Base-by-base conservation (phyloP, 2,888 invertebrate species). In the Cerastis rubricosa region DNA sequence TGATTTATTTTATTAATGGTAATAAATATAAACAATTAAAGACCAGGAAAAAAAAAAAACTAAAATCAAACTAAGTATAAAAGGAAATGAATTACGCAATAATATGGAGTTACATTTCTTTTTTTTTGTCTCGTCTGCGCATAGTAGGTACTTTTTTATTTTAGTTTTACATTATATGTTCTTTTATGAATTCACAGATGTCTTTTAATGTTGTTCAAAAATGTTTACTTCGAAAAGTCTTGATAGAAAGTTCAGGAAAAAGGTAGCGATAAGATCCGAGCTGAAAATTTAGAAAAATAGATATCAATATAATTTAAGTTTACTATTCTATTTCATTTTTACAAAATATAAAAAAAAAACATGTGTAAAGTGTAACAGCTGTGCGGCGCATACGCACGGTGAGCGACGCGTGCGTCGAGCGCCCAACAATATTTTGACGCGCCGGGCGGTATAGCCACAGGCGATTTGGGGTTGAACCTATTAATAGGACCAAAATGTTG, bases 341-440 rank as follows among this genome's bases (percentile, higher is more conserved):
- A 17, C 19, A 35, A 63, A 64, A 54, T 47, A 35, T 47, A 29
- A 71, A 68, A 64, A 63, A 63, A 19, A 64, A 64, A n/a, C 57
- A 11, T 14, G 25, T 70, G 69, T 35, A 72, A 78, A 84, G 40
- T 81, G 64, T 74, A 78, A 84, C 79, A 78, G 82, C 81, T 81
- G 84, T 65, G 78, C 68, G 64, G 25, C 78, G 78, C 65, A 66
- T 68, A 68, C 78, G 79, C 82, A 68, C 64, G 69, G 63, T 76
- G 78, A 89, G 89, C 84, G 83, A 83, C 82, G 84, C 88, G 85
- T 87, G 85, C 89, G 89, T 76, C 79, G n/a, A 64, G 17, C 43
- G 43, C 64, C 43, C 43, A 61, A 71, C 92, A 92, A 92, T 92
- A 93, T 92, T 92, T 81, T 84, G 63, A 67, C 90, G 72, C 90